Conservation (phyloP, 2,113 vertebrate species). For the Lepidothrix coronata region DNA sequence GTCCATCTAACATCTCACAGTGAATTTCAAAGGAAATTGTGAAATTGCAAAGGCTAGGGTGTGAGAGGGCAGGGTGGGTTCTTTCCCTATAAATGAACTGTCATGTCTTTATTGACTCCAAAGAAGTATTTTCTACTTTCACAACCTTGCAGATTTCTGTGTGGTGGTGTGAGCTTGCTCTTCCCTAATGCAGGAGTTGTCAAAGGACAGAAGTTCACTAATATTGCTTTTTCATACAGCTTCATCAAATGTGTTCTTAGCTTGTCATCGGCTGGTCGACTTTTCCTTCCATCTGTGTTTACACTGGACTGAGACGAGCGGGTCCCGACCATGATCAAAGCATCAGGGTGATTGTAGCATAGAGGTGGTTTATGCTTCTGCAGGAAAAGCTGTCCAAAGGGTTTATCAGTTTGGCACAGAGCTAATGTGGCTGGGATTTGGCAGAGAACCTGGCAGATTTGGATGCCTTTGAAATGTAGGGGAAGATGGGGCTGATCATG, state of each 20-base stretch:
- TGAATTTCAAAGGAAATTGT: not conserved
- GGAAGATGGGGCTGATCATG: not conserved
- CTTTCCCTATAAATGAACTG: not conserved
- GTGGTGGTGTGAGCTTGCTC: not conserved
- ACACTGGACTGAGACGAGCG: not conserved
- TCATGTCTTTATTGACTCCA: not conserved
- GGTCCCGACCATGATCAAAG: not conserved
- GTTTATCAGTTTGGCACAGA: not conserved
- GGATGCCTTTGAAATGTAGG: not conserved
- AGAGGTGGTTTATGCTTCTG: not conserved
- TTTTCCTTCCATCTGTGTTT: conserved; percentile 30
- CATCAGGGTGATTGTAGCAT: not conserved
- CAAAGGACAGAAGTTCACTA: not conserved
- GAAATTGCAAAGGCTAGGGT: not conserved
- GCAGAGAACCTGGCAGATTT: not conserved
- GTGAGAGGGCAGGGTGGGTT: not conserved
- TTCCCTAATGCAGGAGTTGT: not conserved
- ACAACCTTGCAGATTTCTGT: not conserved
- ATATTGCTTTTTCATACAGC: not conserved
- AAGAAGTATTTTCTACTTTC: not conserved
- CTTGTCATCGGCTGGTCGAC: not conserved
- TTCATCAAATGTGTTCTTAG: not conserved
- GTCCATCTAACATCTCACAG: not conserved
- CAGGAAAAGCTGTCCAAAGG: not conserved
- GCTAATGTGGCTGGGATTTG: not conserved